Percentiles rank a stretch among this genome's conserved stretches.
These are phyloP conservation scores for Achatina immaculata DNA, from an alignment of 1,140 invertebrate species.

Conservation along the genomic window DNA sequence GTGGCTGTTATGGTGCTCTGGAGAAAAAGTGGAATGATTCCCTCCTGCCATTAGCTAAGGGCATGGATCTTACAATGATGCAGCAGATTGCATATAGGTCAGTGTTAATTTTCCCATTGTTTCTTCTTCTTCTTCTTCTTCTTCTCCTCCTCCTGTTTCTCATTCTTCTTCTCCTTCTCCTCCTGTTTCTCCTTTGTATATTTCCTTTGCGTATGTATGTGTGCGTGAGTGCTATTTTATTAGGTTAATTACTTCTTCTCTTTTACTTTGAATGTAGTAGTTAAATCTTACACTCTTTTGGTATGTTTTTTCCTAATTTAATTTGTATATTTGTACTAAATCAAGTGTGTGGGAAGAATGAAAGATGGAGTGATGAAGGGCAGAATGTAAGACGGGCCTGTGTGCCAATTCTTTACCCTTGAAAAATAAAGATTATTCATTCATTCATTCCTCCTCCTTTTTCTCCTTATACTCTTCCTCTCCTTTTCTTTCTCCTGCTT, in stretches of 20 bases:
- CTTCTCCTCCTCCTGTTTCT: not conserved
- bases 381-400: too few relatives aligned
- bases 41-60: not conserved
- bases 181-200: not conserved
- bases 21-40: not conserved
- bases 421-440: too few relatives aligned
- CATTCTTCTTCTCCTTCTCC: not conserved
- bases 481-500: too few relatives aligned
- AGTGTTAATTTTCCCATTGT: too few relatives aligned
- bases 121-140: not conserved
- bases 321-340: too few relatives aligned
- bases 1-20: not conserved
- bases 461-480: too few relatives aligned
- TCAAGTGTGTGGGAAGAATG: too few relatives aligned
- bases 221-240: not conserved
- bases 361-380: too few relatives aligned
- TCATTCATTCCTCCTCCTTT: too few relatives aligned
- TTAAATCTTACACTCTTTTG: not conserved
- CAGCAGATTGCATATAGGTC: constrained; percentile 34
- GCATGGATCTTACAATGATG: not conserved
- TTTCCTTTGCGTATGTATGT: not conserved
- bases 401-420: too few relatives aligned
- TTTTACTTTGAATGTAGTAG: not conserved
- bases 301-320: too few relatives aligned
- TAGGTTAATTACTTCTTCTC: not conserved